Evolutionary conservation across 1,140 invertebrate genomes (phyloP), one percentile per base, ranked within the genome.

Genomic region (Stenopsyche tienmushanensis): DNA sequence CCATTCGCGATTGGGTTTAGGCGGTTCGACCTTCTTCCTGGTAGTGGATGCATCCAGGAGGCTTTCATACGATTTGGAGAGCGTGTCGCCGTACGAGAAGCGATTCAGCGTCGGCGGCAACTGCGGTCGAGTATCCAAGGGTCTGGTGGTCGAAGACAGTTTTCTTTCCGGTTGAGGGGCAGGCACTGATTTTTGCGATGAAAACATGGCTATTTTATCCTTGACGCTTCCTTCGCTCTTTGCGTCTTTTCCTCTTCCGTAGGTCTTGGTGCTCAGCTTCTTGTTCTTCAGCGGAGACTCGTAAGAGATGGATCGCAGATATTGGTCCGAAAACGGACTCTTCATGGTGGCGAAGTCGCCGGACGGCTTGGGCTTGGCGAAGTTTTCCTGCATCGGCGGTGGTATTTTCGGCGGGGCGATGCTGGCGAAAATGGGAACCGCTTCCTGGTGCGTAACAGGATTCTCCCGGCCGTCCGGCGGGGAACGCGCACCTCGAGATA

Each of bases 171-270:
- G 54, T 71, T 78, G 62, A 70, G 83, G 71, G 70, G 82, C 29
- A 15, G 83, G 83, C 58, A 77, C 74, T 0, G 80, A 76, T 39
- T 79, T 72, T 53, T 81, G 74, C 62, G 76, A 75, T 3, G 90
- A 91, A 76, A 94, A 94, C 88, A 93, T 91, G 39, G 91, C 91
- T 71, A 94, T 94, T 78, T 93, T 93, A 73, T 93, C 91, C 71
- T 87, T 86, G 15, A 93, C 90, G 69, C 89, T 91, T 54, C 85
- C 85, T 74, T 89, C 88, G 59, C 88, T 91, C 72, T 86, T 88
- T 71, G 88, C 88, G 73, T 89, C 88, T 72, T 90, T 87, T 44
- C 83, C 78, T 77, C 88, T 76, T 34, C 68, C 68, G 52, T 67
- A 66, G 2, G 62, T 47, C 52, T 70, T 70, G 5, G 58, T 49